Base-by-base conservation (phyloP, 2,888 invertebrate species). In the Polyommatus iphigenia region DNA sequence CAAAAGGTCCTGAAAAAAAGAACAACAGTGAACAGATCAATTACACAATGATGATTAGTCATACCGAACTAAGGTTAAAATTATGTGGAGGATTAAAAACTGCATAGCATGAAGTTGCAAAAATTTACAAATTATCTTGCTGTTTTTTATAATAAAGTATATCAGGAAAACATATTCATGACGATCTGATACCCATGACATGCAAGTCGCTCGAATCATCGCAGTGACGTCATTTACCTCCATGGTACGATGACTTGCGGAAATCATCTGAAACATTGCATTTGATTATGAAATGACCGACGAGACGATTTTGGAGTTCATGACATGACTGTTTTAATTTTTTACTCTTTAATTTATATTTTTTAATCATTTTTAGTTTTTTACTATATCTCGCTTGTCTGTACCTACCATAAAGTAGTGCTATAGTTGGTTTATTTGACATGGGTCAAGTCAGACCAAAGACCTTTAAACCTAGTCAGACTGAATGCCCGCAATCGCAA, bases 171-270 rank as follows among this genome's bases (percentile, higher is more conserved):
- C n/a, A n/a, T 72, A 20, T 41, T 41, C n/a, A 73, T 67, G 67
- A 32, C 32, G 29, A 29, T 32, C 15, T 15, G 67, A 62, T 24
- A 8, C 20, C 72, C 46, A 41, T 36, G 72, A 18, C 18, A 41
- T 13, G 73, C 73, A 13, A n/a, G 24, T 20, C 5, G 41, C 24
- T 20, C 4, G 73, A 41, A 29, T 75, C 75, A 75, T 75, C 15
- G 75, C 18, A 10, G 54, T 75, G 75, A 75, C 75, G 75, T 75
- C 75, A 75, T 54, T 72, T 13, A 20, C 10, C 24, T 41, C 72
- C 50, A 73, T 73, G 73, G 24, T 6, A 54, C 20, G 54, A 50
- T 75, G 75, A 75, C 75, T 75, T 75, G 50, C 75, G n/a, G 10
- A 54, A 15, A 46, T 46, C 6, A 4, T 24, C 54, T 20, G 72